Conservation (phyloP, 2,113 vertebrate species). For the Bubo bubo region DNA sequence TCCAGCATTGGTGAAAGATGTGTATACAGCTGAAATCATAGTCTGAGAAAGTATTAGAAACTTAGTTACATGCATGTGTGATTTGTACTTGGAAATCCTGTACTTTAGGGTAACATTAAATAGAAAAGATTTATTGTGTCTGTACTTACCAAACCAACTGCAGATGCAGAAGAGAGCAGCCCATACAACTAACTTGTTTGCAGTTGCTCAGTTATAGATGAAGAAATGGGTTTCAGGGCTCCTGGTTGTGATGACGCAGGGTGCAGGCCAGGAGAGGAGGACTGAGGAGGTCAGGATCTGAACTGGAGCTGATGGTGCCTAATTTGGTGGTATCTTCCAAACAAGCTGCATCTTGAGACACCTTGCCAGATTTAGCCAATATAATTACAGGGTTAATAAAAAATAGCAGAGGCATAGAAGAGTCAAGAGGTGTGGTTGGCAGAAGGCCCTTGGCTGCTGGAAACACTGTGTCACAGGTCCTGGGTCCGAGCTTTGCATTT, state of each 20-base stretch:
- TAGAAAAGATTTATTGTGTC: not conserved
- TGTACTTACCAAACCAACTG: not conserved
- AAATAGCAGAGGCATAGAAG: not conserved
- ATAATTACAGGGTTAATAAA: not conserved
- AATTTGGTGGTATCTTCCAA: not conserved
- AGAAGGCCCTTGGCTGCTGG: slow-evolving; percentile 32
- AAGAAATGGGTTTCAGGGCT: not conserved
- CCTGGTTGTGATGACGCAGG: rapidly evolving
- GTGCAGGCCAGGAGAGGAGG: not conserved
- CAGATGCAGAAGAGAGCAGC: not conserved
- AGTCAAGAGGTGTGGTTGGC: slow-evolving; percentile 25
- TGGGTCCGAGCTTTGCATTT: not conserved
- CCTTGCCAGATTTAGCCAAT: not conserved
- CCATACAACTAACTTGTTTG: rapidly evolving
- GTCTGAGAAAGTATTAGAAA: not conserved
- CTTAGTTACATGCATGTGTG: not conserved
- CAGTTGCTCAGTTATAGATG: not conserved
- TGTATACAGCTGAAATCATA: not conserved
- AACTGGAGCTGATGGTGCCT: not conserved
- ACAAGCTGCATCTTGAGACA: slow-evolving; percentile 24
- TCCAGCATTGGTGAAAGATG: not conserved
- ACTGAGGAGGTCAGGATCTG: not conserved
- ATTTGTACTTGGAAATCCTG: not conserved
- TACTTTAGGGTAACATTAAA: not conserved
- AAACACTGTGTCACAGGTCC: slow-evolving; percentile 43